phyloP scores from a whole-genome alignment of 2,113 vertebrate genomes.

The Tachuris rubrigastra region DNA sequence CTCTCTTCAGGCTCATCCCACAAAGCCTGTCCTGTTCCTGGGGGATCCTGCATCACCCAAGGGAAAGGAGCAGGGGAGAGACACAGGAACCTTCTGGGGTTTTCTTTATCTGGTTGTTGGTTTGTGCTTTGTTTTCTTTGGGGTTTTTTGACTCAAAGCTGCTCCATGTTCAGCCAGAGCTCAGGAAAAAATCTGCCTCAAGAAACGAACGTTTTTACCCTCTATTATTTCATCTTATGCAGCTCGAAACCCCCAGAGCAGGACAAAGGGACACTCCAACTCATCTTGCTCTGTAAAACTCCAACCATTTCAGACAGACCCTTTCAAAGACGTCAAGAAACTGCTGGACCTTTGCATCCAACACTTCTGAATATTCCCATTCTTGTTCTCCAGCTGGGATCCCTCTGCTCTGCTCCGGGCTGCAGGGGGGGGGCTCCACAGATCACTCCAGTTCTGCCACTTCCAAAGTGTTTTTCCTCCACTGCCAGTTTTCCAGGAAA shows the following conservation, averaged over 20 bases:
- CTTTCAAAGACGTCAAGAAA: background rate
- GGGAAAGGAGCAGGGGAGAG: background rate
- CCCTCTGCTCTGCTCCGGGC: background rate
- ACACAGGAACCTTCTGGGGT: background rate
- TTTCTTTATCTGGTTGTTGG: background rate
- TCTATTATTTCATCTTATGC: background rate
- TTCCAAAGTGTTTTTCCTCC: background rate
- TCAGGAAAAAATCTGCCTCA: background rate
- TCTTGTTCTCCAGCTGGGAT: background rate
- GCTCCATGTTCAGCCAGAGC: background rate
- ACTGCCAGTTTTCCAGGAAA: background rate
- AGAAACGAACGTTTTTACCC: background rate
- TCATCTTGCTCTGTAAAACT: background rate
- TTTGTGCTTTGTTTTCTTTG: background rate
- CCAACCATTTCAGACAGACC: background rate
- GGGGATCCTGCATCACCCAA: background rate
- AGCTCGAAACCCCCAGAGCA: background rate
- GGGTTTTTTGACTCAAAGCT: background rate
- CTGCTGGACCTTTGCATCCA: background rate
- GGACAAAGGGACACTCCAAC: background rate
- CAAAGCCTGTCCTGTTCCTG: background rate
- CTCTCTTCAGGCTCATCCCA: background rate
- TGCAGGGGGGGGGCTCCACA: background rate
- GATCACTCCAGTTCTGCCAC: background rate
- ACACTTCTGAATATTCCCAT: background rate